Conservation (phyloP, 2,888 invertebrate genomes). For the Blastobasis lacticolella region DNA sequence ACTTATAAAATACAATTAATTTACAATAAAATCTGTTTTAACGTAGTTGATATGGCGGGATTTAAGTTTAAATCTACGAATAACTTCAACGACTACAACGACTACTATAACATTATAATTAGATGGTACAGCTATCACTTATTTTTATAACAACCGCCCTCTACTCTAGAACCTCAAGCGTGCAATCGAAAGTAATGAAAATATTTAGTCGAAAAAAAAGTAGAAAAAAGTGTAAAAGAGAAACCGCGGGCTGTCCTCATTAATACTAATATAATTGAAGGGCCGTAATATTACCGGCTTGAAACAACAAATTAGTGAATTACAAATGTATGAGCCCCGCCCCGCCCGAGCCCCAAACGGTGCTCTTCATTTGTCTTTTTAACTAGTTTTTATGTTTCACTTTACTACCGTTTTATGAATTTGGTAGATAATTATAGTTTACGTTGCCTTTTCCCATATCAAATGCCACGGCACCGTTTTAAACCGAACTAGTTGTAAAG, state of each 20-base stretch:
- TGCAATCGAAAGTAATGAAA: too few species aligned
- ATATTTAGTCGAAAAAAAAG: too few species aligned
- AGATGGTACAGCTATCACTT: too few species aligned
- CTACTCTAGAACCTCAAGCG: too few species aligned
- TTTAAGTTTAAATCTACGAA: too few species aligned
- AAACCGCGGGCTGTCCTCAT: slow-evolving; percentile 51
- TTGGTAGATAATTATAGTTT: slow-evolving; percentile 57
- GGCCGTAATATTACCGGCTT: slow-evolving; percentile 61
- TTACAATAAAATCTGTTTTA: too few species aligned
- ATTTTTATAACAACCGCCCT: too few species aligned
- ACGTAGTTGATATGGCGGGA: too few species aligned
- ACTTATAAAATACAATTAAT: too few species aligned
- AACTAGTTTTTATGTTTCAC: slow-evolving; percentile 29
- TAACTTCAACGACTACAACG: too few species aligned
- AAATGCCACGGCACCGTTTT: slow-evolving; percentile 4
- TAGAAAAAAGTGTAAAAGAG: slow-evolving; percentile 32
- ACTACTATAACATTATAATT: too few species aligned
- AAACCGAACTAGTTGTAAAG: slow-evolving; percentile 8
- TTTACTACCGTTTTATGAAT: slow-evolving; percentile 32
- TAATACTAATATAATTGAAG: slow-evolving; percentile 70
- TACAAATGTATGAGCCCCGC: slow-evolving; percentile 66
- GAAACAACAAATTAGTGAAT: slow-evolving; percentile 70
- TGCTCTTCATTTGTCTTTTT: slow-evolving; percentile 64
- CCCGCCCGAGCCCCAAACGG: slow-evolving; percentile 45
- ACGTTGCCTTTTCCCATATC: slow-evolving; percentile 18